Evolutionary conservation across 1,140 invertebrate genomes (phyloP).

Genomic region (Meteorus sp.): DNA sequence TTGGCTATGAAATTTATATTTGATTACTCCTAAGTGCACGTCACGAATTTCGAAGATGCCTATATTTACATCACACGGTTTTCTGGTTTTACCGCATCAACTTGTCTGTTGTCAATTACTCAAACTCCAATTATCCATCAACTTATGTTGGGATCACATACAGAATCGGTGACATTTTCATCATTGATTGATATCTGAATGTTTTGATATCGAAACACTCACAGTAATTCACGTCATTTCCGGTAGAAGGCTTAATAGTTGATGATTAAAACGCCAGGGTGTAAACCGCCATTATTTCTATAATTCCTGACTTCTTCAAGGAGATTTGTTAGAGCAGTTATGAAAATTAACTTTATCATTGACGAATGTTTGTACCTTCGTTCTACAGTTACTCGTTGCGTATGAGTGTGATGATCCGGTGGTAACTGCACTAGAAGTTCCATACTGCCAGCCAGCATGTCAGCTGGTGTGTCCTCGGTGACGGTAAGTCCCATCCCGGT

Average conservation of each 20-base stretch:
- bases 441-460: slow-evolving; percentile 77
- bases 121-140: too few relatives aligned
- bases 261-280: too few relatives aligned
- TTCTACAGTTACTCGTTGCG: slow-evolving; percentile 64
- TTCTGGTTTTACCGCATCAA: too few relatives aligned
- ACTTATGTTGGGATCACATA: too few relatives aligned
- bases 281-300: not conserved
- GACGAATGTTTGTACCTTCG: too few relatives aligned
- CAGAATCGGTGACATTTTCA: too few relatives aligned
- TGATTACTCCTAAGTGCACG: slow-evolving; percentile 7
- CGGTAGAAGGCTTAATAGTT: too few relatives aligned
- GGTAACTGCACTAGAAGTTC: slow-evolving; percentile 72
- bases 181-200: not conserved
- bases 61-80: not conserved
- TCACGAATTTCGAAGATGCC: not conserved
- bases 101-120: too few relatives aligned
- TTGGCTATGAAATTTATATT: slow-evolving; percentile 12
- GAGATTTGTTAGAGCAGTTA: too few relatives aligned
- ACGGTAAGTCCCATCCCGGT: slow-evolving; percentile 64
- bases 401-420: slow-evolving; percentile 64
- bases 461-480: slow-evolving; percentile 74
- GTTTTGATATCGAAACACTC: too few relatives aligned
- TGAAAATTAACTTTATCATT: not conserved
- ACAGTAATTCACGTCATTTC: too few relatives aligned
- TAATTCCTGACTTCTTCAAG: too few relatives aligned